phyloP scores from a whole-genome alignment of 2,113 vertebrate species.

The Xiphorhynchus elegans region DNA sequence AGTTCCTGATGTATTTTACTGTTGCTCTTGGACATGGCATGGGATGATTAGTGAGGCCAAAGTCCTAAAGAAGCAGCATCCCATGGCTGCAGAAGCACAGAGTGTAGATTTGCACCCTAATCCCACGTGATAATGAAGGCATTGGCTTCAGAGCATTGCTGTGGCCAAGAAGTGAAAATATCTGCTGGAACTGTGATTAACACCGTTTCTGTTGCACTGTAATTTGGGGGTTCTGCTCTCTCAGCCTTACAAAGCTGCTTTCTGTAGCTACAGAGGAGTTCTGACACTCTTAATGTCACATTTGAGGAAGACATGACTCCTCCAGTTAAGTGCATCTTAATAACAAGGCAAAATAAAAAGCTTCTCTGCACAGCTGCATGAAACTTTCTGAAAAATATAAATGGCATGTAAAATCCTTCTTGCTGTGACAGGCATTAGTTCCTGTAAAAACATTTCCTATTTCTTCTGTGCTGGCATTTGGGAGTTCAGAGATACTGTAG shows the following conservation, averaged over 20 bases:
- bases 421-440: constrained; percentile 1
- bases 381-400: neutral
- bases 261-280: neutral
- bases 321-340: neutral
- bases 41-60: neutral
- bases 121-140: neutral
- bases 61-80: neutral
- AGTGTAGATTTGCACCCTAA: neutral
- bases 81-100: neutral
- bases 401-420: constrained; percentile 23
- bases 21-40: neutral
- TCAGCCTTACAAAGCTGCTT: neutral
- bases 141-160: neutral
- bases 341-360: neutral
- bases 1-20: neutral
- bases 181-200: neutral
- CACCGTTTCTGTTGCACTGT: fast-evolving
- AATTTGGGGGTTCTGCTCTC: neutral
- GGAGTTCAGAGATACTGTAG: neutral
- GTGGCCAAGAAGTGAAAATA: neutral
- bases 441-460: neutral
- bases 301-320: neutral
- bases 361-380: neutral
- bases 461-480: constrained; percentile 20
- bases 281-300: neutral